Conservation (phyloP, 2,888 invertebrate genomes). For the Andrena minutula region DNA sequence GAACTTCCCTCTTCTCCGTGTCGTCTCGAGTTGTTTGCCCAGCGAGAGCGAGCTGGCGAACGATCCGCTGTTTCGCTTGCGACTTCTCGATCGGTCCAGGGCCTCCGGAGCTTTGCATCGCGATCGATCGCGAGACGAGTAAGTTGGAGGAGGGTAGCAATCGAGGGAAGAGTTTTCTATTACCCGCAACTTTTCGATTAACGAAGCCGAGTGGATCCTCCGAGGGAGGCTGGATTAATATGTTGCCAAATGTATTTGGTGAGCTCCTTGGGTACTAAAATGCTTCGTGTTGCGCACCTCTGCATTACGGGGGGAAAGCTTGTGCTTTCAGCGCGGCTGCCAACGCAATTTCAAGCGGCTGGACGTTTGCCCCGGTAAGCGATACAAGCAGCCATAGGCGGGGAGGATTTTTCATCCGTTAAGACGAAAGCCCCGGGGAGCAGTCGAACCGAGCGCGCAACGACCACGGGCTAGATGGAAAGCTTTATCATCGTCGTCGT, state of each 20-base stretch:
- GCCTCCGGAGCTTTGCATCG: no score
- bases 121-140: no score
- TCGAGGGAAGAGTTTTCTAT: no score
- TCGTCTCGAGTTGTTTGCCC: not conserved
- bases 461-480: conserved; percentile 47
- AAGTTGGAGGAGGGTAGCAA: no score
- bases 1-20: not conserved
- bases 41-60: no score
- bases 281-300: not conserved
- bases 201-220: no score
- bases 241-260: no score
- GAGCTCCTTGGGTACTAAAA: not conserved
- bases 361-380: conserved; percentile 30
- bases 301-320: not conserved
- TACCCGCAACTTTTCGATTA: no score
- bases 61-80: no score
- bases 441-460: conserved; percentile 23
- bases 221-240: no score
- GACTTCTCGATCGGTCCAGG: no score
- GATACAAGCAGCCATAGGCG: conserved; percentile 25
- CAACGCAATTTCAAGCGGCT: conserved; percentile 24
- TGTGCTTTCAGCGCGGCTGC: conserved; percentile 5
- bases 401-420: conserved; percentile 41
- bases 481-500: conserved; percentile 65
- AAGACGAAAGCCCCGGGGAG: conserved; percentile 20